A percentile compares a stretch with the other conserved stretches of the same genome.
These are phyloP conservation scores for Dioctria rufipes DNA, from an alignment of 2,888 invertebrate species.

Conservation along the genomic window DNA sequence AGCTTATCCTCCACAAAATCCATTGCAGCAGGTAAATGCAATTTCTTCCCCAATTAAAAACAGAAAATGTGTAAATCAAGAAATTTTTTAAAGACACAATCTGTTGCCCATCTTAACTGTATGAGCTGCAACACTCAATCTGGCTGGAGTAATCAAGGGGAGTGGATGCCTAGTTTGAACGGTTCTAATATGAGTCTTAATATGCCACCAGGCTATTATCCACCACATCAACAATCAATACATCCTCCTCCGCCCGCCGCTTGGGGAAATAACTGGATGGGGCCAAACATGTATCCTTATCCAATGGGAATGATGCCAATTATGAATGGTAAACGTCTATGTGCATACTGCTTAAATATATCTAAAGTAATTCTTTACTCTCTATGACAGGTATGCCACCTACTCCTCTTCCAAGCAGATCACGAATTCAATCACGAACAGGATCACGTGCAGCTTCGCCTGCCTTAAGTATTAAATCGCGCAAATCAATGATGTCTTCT, in stretches of 20 bases:
- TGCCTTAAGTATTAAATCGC: constrained; percentile 79
- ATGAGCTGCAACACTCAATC: constrained; percentile 73
- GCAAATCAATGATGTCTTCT: constrained; percentile 78
- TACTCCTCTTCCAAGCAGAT: constrained; percentile 67
- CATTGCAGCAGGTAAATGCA: constrained; percentile 75
- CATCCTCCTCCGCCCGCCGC: constrained; percentile 67
- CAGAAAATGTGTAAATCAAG: neutral
- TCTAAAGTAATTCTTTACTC: neutral
- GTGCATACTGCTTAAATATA: neutral
- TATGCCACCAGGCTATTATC: constrained; percentile 69
- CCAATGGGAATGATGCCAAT: constrained; percentile 69
- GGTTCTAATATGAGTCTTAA: constrained; percentile 76
- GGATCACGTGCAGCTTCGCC: constrained; percentile 80
- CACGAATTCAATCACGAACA: constrained; percentile 75
- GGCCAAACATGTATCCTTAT: constrained; percentile 68
- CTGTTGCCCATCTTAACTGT: constrained; percentile 79
- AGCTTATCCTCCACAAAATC: constrained; percentile 33
- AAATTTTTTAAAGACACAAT: constrained; percentile 75
- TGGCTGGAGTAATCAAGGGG: constrained; percentile 65
- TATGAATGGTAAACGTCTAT: constrained; percentile 68
- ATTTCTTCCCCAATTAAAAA: neutral
- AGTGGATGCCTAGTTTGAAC: constrained; percentile 69
- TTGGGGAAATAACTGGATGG: constrained; percentile 59
- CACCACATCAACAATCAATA: constrained; percentile 63
- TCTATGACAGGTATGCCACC: constrained; percentile 62